A percentile compares a stretch with the other conserved stretches of the same genome.
Conservation (phyloP, 2,888 invertebrate species). For the Synergus umbraculus region DNA sequence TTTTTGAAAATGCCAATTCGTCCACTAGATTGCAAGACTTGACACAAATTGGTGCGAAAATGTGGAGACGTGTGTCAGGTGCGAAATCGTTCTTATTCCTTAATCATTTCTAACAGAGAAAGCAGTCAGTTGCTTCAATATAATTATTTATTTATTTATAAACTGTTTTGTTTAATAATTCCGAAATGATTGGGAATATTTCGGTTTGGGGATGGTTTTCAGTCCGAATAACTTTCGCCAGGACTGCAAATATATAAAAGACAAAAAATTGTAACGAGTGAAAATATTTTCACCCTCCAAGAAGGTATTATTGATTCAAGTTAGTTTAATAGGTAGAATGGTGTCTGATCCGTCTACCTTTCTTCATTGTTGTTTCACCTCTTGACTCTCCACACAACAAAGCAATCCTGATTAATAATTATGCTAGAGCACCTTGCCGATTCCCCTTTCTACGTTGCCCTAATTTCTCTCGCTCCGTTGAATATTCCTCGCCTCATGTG, state of each 20-base stretch:
- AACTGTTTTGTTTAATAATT: too few relatives aligned
- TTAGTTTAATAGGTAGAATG: background rate
- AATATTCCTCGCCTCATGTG: slow-evolving; percentile 49
- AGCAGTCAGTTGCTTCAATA: too few relatives aligned
- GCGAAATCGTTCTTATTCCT: background rate
- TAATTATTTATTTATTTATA: background rate
- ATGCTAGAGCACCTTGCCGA: slow-evolving; percentile 46
- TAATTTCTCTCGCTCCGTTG: slow-evolving; percentile 54
- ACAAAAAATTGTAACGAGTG: slow-evolving; percentile 19
- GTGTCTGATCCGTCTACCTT: slow-evolving; percentile 8
- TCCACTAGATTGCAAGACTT: slow-evolving; percentile 39
- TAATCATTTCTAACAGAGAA: too few relatives aligned
- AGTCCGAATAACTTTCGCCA: too few relatives aligned
- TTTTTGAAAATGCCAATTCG: slow-evolving; percentile 65
- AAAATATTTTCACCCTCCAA: slow-evolving; percentile 28
- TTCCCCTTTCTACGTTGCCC: slow-evolving; percentile 44
- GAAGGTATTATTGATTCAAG: slow-evolving; percentile 13
- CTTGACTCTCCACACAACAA: slow-evolving; percentile 30
- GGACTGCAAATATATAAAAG: background rate
- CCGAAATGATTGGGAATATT: too few relatives aligned
- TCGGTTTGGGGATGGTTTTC: too few relatives aligned
- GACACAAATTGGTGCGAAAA: background rate
- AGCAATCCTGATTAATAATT: slow-evolving; percentile 54
- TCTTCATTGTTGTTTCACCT: slow-evolving; percentile 22
- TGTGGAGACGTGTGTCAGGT: background rate